Conservation (phyloP, 2,797 vertebrate species). For the Gorsachius magnificus region DNA sequence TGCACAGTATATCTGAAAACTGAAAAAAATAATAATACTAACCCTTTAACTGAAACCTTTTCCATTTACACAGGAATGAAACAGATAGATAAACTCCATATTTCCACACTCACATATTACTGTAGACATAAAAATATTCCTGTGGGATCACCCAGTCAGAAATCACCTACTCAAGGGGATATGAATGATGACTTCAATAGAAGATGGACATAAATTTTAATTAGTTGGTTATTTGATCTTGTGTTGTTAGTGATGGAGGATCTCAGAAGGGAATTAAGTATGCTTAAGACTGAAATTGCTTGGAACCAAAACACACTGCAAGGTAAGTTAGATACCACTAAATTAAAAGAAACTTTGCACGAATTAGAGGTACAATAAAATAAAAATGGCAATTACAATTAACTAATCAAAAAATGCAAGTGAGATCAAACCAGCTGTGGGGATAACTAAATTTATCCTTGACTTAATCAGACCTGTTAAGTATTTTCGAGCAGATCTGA, state of each 20-base stretch:
- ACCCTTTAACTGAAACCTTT: neutral
- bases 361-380: slow-evolving; percentile 42
- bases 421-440: neutral
- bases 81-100: slow-evolving; percentile 37
- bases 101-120: slow-evolving; percentile 36
- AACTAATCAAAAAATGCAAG: neutral
- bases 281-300: slow-evolving; percentile 72
- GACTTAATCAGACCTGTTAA: neutral
- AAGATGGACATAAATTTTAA: slow-evolving; percentile 73
- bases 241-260: slow-evolving; percentile 58
- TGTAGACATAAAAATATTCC: slow-evolving; percentile 62
- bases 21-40: neutral
- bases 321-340: slow-evolving; percentile 57
- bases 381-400: neutral
- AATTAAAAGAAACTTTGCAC: slow-evolving; percentile 56
- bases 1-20: neutral
- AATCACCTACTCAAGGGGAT: slow-evolving; percentile 59
- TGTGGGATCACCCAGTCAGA: slow-evolving; percentile 57
- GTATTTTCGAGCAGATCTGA: neutral
- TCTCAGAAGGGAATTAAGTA: slow-evolving; percentile 72
- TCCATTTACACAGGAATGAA: slow-evolving; percentile 47
- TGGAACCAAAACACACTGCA: slow-evolving; percentile 59
- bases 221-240: slow-evolving; percentile 76
- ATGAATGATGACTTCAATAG: slow-evolving; percentile 61
- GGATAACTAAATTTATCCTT: slow-evolving; percentile 31